Evolutionary conservation across 2,113 vertebrate species (phyloP), one percentile per base, ranked within the genome.

Genomic region (Mungos mungo): DNA sequence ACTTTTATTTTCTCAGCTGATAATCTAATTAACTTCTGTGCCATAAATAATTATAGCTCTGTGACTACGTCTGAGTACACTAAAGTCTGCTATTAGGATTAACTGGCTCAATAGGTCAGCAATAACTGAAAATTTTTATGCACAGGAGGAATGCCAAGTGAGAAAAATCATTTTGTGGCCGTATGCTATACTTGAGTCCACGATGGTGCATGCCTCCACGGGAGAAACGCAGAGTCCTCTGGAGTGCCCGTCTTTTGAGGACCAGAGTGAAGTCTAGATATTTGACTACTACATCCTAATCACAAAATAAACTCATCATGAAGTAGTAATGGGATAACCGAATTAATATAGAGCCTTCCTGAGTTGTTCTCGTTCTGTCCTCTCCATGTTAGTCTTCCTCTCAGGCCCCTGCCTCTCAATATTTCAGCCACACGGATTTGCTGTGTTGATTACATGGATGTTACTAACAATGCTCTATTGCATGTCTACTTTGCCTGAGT

Each of bases 11-110:
- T 96, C 79, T 91, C 0, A 0, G 1, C 47, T 72, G 79, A 94
- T 80, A 45, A 66, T 31, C 66, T 92, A 80, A 88, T 92, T 87
- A 90, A 65, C 72, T 69, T 54, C 35, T 65, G 35, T 60, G 35
- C 54, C 65, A 38, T 84, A 92, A 66, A 84, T 69, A 83, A 69
- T 80, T n/a, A 33, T 16, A 84, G 47, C 12, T 68, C 18, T 23
- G 8, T 9, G 33, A 50, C 41, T 81, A 77, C 3, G 10, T 5
- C 29, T 31, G 54, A 38, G 82, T 14, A 35, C 38, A 29, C 33
- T 13, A 0, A 74, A 41, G 45, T 63, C n/a, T 21, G 4, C 14
- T 71, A 7, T 63, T 57, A 80, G 35, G 29, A 47, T 29, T 18
- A 31, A 63, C 8, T 33, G 2, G 29, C 50, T 19, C 21, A 35